Evolutionary conservation across 2,113 vertebrate species (phyloP).

Genomic region (Datnioides undecimradiatus): DNA sequence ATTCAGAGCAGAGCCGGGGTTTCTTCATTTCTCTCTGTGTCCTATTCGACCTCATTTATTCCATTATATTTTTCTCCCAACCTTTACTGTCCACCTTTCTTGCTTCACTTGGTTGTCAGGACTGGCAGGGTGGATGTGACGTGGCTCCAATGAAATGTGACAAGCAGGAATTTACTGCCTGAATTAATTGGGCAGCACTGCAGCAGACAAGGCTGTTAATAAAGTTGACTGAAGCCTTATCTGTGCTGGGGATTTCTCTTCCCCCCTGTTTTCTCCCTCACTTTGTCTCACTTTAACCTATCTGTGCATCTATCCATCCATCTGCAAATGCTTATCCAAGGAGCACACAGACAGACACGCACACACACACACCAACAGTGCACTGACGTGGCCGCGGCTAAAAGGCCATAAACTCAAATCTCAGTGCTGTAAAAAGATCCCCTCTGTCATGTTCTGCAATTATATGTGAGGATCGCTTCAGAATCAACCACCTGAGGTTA

Average conservation of each 20-base stretch:
- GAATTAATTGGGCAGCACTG: conserved; percentile 68
- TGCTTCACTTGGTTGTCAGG: conserved; percentile 38
- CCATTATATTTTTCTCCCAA: not conserved
- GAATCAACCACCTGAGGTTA: not conserved
- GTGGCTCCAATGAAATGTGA: conserved; percentile 66
- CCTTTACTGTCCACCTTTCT: conserved; percentile 24
- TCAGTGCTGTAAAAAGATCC: conserved; percentile 26
- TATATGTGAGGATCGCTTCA: conserved; percentile 34
- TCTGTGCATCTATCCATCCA: conserved; percentile 11
- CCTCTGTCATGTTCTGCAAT: conserved; percentile 31
- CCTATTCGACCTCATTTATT: conserved; percentile 15
- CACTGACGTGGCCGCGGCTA: conserved; percentile 25
- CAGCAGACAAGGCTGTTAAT: conserved; percentile 61
- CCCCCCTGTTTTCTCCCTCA: not conserved
- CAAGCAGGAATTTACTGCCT: conserved; percentile 70
- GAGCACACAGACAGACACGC: not conserved
- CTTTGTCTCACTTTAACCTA: conserved; percentile 11
- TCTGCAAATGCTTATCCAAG: conserved; percentile 34
- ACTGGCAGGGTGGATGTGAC: conserved; percentile 51
- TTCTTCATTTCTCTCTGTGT: conserved; percentile 21
- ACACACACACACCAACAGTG: not conserved
- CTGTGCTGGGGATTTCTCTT: conserved; percentile 37
- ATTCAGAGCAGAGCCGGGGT: not conserved
- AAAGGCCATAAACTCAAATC: conserved; percentile 36
- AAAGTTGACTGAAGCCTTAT: conserved; percentile 56